Conservation (phyloP, 30 jellyfish, hydroid and myxozoan species). For the Hydractinia symbiolongicarpus region DNA sequence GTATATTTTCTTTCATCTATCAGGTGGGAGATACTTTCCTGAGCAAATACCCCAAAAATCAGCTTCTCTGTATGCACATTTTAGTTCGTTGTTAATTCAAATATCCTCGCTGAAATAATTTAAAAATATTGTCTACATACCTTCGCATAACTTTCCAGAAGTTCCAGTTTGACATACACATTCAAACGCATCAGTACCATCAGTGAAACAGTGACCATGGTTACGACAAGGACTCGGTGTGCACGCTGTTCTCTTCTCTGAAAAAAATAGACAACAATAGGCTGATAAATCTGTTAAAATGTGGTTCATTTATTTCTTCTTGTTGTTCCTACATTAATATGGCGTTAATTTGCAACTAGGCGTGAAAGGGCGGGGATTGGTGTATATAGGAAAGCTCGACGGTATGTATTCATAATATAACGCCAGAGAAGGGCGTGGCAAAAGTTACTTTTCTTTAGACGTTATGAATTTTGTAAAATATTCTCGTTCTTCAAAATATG, state of each 20-base stretch:
- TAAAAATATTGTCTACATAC: conserved; percentile 16
- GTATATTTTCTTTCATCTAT: too few species aligned
- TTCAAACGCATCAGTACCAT: conserved; percentile 34
- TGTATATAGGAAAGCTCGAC: too few species aligned
- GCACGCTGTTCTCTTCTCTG: conserved; percentile 65
- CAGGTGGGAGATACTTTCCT: not conserved
- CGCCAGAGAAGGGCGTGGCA: too few species aligned
- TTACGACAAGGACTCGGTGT: conserved; percentile 74
- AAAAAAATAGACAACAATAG: not conserved
- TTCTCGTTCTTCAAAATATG: too few species aligned
- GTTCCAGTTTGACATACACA: conserved; percentile 71
- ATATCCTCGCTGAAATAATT: not conserved
- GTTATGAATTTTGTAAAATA: too few species aligned
- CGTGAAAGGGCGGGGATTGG: too few species aligned
- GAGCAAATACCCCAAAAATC: not conserved
- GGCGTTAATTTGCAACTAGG: too few species aligned
- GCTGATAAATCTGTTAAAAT: not conserved
- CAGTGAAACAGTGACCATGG: conserved; percentile 60
- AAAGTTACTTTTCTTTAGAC: too few species aligned
- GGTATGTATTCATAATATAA: too few species aligned
- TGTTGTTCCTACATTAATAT: too few species aligned
- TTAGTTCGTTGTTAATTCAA: not conserved
- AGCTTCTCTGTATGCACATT: not conserved
- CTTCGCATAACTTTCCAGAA: conserved; percentile 66
- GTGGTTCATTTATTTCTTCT: not conserved